Evolutionary conservation across 2,113 vertebrate genomes (phyloP).

Genomic region (Empidonax alnorum): DNA sequence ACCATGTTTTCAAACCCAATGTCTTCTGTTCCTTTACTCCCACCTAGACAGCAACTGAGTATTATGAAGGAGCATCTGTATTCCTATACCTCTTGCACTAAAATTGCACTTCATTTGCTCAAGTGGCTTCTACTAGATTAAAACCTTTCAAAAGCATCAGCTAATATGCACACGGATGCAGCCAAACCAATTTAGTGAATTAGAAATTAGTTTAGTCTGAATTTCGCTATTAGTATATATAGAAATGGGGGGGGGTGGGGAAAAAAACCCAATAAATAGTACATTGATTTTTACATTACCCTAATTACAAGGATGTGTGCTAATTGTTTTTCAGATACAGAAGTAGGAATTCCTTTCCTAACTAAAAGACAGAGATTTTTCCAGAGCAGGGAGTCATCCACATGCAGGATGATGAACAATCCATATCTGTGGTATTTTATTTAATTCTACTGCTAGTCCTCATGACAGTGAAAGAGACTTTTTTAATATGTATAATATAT

Average conservation of each 20-base stretch:
- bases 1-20: not conserved
- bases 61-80: not conserved
- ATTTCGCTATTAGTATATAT: conserved; percentile 25
- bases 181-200: conserved; percentile 17
- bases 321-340: not conserved
- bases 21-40: not conserved
- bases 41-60: not conserved
- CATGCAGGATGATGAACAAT: not conserved
- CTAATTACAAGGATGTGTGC: not conserved
- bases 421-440: not conserved
- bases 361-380: not conserved
- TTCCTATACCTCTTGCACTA: not conserved
- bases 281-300: not conserved
- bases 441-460: not conserved
- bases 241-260: not conserved
- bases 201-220: conserved; percentile 18
- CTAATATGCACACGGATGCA: not conserved
- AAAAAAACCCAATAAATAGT: not conserved
- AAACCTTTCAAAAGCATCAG: not conserved
- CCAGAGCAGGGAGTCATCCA: not conserved
- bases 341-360: not conserved
- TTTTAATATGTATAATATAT: not conserved
- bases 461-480: not conserved
- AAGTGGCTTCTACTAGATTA: not conserved
- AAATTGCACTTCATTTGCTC: conserved; percentile 13